Conservation (phyloP, 2,113 vertebrate genomes). For the Ptyas mucosa region DNA sequence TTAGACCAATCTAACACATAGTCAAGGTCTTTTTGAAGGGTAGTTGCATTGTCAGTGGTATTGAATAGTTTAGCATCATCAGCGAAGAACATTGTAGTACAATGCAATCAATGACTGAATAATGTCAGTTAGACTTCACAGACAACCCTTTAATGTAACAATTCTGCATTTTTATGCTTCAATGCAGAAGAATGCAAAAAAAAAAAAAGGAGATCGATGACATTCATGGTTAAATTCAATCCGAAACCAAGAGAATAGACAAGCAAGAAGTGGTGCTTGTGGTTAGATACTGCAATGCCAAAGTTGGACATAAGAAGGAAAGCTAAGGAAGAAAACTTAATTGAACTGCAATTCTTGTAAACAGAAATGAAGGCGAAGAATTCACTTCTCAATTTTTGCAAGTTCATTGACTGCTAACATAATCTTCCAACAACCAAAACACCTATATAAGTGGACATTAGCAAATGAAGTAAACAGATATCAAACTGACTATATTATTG, state of each 20-base stretch:
- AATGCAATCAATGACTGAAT: not conserved
- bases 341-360: not conserved
- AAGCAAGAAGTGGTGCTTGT: not conserved
- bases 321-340: not conserved
- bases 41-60: too few relatives aligned
- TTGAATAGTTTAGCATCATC: too few relatives aligned
- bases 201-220: not conserved
- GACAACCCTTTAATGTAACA: not conserved
- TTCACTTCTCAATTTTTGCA: not conserved
- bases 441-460: not conserved
- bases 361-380: not conserved
- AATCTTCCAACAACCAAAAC: not conserved
- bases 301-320: not conserved
- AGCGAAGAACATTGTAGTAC: not conserved
- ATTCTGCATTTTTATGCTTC: not conserved
- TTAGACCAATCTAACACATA: too few relatives aligned
- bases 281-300: not conserved
- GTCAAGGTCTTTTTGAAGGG: too few relatives aligned
- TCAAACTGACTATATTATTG: not conserved
- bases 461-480: not conserved
- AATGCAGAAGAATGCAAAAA: not conserved
- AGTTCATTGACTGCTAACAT: not conserved
- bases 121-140: not conserved
- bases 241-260: not conserved
- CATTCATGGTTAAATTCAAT: not conserved